phyloP scores from a whole-genome alignment of 2,113 vertebrate genomes.

The Oreochromis spilurus region DNA sequence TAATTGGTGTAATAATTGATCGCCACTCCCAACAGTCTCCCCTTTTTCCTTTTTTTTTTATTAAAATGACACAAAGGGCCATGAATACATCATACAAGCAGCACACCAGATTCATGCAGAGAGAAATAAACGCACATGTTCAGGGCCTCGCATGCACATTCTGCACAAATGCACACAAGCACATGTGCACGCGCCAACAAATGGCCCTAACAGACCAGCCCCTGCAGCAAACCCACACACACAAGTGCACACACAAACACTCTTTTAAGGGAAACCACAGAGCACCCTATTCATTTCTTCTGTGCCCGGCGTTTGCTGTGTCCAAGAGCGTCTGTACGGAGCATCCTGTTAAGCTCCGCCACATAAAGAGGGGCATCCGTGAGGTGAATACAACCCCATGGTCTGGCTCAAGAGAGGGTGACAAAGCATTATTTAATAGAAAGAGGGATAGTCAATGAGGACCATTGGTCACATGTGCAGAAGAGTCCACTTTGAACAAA shows the following conservation, averaged over 20 bases:
- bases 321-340: conserved; percentile 56
- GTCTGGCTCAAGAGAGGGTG: conserved; percentile 37
- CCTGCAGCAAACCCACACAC: conserved; percentile 16
- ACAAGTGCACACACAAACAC: conserved; percentile 6
- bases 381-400: conserved; percentile 60
- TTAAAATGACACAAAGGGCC: not conserved
- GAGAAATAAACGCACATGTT: not conserved
- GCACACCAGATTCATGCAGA: not conserved
- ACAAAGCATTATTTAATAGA: conserved; percentile 45
- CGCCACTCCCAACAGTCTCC: not conserved
- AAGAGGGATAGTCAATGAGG: not conserved
- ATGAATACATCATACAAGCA: not conserved
- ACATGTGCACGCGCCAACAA: not conserved
- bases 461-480: not conserved
- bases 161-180: not conserved
- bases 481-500: not conserved
- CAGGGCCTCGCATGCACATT: not conserved
- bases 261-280: conserved; percentile 43
- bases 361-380: conserved; percentile 49
- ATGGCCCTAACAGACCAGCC: conserved; percentile 6
- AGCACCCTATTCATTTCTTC: conserved; percentile 55
- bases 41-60: not conserved
- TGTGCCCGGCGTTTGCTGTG: conserved; percentile 29
- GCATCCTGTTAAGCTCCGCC: conserved; percentile 52
- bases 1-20: conserved; percentile 56